phyloP scores from a whole-genome alignment of 2,113 vertebrate species.

The Limanda limanda region DNA sequence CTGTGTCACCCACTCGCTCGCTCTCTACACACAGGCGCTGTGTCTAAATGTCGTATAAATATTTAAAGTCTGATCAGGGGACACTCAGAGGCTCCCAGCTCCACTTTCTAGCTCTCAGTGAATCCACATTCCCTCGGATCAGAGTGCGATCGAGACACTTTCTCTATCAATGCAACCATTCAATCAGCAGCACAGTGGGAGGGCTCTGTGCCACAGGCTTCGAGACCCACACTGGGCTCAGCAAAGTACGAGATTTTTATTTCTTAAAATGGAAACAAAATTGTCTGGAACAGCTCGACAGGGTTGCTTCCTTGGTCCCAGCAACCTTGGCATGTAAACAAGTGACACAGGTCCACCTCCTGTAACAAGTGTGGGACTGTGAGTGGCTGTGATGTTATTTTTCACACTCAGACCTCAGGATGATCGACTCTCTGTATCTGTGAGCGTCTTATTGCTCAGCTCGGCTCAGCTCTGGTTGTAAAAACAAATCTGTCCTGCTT shows the following conservation, averaged over 20 bases:
- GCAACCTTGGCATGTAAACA: conserved; percentile 9
- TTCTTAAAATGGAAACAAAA: conserved; percentile 23
- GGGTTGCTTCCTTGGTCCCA: neutral
- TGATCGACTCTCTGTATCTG: conserved; percentile 14
- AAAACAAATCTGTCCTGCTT: conserved; percentile 58
- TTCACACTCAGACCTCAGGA: conserved; percentile 17
- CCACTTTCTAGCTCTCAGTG: conserved; percentile 50
- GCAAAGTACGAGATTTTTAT: conserved; percentile 10
- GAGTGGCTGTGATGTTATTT: conserved; percentile 7
- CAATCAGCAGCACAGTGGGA: conserved; percentile 65
- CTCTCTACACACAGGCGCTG: conserved; percentile 26
- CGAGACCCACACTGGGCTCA: conserved; percentile 8
- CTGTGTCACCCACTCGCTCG: conserved; percentile 2
- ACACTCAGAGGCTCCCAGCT: conserved; percentile 26
- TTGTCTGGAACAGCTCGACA: neutral
- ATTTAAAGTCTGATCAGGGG: conserved; percentile 66
- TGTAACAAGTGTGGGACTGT: conserved; percentile 17
- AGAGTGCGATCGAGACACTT: conserved; percentile 31
- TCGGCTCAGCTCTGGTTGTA: conserved; percentile 32
- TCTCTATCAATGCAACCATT: conserved; percentile 64
- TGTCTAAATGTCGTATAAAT: conserved; percentile 70
- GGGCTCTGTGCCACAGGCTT: conserved; percentile 35
- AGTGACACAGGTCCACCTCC: conserved; percentile 14
- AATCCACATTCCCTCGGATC: conserved; percentile 57
- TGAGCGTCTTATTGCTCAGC: conserved; percentile 10